phyloP scores from a whole-genome alignment of 2,113 vertebrate genomes.

The Xenopus laevis region DNA sequence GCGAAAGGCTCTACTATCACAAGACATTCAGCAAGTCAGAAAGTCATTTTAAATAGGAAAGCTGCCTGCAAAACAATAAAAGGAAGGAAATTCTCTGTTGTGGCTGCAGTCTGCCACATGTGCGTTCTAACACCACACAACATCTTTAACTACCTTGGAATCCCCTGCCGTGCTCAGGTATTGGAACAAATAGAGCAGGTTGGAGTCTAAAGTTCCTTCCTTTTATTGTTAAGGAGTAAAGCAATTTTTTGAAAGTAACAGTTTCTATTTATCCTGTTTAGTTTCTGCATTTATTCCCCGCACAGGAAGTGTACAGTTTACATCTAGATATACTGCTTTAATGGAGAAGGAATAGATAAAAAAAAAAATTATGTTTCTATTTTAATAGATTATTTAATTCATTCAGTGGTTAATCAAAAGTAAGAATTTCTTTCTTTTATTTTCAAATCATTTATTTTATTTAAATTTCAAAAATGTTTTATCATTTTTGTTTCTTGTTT shows the following conservation, averaged over 20 bases:
- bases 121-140: conserved; percentile 22
- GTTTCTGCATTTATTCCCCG: too few relatives aligned
- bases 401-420: too few relatives aligned
- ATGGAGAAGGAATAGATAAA: too few relatives aligned
- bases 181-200: conserved; percentile 40
- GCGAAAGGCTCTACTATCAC: conserved; percentile 1
- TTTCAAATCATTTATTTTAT: too few relatives aligned
- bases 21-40: conserved; percentile 17
- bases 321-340: too few relatives aligned
- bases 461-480: too few relatives aligned
- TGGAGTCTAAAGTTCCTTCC: conserved; percentile 42
- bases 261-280: conserved; percentile 39
- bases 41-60: conserved; percentile 34
- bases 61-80: conserved; percentile 30
- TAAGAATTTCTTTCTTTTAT: too few relatives aligned
- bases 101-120: conserved; percentile 36
- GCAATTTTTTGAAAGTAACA: conserved; percentile 40
- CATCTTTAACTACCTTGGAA: conserved; percentile 40
- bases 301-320: too few relatives aligned
- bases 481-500: too few relatives aligned
- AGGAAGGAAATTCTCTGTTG: conserved; percentile 39
- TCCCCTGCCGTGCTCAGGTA: conserved; percentile 38
- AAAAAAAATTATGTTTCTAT: too few relatives aligned
- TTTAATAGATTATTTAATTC: too few relatives aligned
- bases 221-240: conserved; percentile 44